phyloP scores from a whole-genome alignment of 1,140 invertebrate species.

The Neocloeon triangulifer region DNA sequence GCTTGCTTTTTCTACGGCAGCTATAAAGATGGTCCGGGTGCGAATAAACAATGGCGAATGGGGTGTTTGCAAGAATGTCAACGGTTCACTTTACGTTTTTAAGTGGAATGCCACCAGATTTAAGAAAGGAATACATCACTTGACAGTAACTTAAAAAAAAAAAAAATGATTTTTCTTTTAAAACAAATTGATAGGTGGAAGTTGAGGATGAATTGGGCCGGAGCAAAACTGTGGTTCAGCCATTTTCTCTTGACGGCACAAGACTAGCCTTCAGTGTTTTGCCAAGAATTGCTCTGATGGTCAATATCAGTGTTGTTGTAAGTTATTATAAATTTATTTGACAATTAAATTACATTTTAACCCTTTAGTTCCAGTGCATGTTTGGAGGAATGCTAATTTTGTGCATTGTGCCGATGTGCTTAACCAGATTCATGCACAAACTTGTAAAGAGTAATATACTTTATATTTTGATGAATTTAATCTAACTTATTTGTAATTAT shows the following conservation, averaged over 20 bases:
- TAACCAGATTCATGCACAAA: constrained; percentile 28
- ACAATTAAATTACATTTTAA: background rate
- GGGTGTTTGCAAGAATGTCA: constrained; percentile 29
- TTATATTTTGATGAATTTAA: background rate
- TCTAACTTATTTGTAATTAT: constrained; percentile 5
- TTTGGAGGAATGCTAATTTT: constrained; percentile 34
- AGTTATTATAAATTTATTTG: constrained; percentile 16
- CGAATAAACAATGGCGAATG: constrained; percentile 38
- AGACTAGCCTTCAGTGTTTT: constrained; percentile 36
- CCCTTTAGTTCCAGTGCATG: constrained; percentile 39
- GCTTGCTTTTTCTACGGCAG: constrained; percentile 43
- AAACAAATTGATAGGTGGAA: constrained; percentile 4
- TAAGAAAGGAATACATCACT: constrained; percentile 19
- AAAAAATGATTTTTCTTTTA: background rate
- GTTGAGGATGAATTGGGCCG: constrained; percentile 34
- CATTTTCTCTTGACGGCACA: constrained; percentile 55
- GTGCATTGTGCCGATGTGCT: constrained; percentile 35
- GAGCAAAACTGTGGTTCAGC: constrained; percentile 30
- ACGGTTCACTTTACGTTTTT: constrained; percentile 45
- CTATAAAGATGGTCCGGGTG: constrained; percentile 35
- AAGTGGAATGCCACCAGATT: constrained; percentile 47
- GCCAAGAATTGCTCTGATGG: constrained; percentile 46
- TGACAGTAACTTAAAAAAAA: background rate
- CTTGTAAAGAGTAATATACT: constrained; percentile 23
- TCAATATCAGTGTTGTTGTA: constrained; percentile 45